Percentiles rank a stretch among this genome's conserved stretches.
Evolutionary conservation across 23 tunicate species (phyloP).

Genomic region (Aplidium turbinatum): DNA sequence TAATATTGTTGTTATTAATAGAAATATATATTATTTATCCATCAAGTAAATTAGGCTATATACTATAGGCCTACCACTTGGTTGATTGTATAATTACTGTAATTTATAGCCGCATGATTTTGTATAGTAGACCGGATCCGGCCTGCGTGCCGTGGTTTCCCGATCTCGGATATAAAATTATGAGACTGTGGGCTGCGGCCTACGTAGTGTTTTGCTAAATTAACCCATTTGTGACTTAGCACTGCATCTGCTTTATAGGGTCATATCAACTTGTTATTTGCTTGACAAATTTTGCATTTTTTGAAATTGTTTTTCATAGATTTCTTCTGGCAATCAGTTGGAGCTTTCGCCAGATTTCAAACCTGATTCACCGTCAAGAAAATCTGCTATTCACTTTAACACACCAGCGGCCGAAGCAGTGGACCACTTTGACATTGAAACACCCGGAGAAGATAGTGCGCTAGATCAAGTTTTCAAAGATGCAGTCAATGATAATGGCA

Average conservation of each 20-base stretch:
- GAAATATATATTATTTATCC: no score
- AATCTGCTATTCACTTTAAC: conserved; percentile 11
- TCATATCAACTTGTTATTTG: neutral
- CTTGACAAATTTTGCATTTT: no score
- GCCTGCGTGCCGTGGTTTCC: no score
- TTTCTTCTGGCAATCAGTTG: conserved; percentile 55
- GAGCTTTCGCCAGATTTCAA: conserved; percentile 56
- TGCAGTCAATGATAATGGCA: neutral
- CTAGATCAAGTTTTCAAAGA: neutral
- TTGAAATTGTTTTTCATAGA: no score
- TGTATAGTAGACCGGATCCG: no score
- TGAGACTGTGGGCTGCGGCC: no score
- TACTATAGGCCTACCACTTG: no score
- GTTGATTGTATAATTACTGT: no score
- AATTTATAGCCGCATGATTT: no score
- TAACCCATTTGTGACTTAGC: neutral
- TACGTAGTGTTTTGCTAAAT: neutral
- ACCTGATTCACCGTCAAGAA: conserved; percentile 28
- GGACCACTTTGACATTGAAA: neutral
- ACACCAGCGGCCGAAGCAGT: conserved; percentile 31
- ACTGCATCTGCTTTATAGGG: neutral
- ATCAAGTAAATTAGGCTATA: no score
- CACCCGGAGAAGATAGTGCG: conserved; percentile 5
- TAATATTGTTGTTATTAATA: no score
- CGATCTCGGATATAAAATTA: no score